Conservation (phyloP, 2,888 invertebrate genomes). For the Meteorus colon region DNA sequence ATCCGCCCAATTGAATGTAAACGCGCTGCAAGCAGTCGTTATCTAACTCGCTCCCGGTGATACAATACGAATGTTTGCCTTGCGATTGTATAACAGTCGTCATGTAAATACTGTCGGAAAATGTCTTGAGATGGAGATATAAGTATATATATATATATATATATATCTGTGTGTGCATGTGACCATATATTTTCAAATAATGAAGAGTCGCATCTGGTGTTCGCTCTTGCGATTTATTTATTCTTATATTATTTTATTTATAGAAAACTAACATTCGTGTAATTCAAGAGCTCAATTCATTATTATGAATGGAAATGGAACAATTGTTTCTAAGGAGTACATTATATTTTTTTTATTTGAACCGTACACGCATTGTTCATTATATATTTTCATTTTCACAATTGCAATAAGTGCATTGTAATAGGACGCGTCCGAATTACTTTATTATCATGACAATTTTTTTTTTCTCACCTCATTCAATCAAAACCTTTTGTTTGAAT, state of each 20-base stretch:
- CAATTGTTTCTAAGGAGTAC: not conserved
- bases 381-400: too few relatives aligned
- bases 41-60: not conserved
- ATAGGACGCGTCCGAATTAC: too few relatives aligned
- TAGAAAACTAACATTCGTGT: not conserved
- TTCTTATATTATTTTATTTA: not conserved
- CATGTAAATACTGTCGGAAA: not conserved
- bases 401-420: too few relatives aligned
- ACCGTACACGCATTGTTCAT: too few relatives aligned
- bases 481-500: too few relatives aligned
- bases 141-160: not conserved
- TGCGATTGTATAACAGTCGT: constrained; percentile 6
- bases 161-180: not conserved
- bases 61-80: not conserved
- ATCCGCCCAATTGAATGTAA: not conserved
- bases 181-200: not conserved
- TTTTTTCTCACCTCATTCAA: too few relatives aligned
- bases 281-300: not conserved
- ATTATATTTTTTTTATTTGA: too few relatives aligned
- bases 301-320: constrained; percentile 41
- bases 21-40: not conserved
- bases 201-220: not conserved
- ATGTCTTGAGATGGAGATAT: not conserved
- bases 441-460: too few relatives aligned
- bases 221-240: not conserved